phyloP scores from a whole-genome alignment of 2,113 vertebrate genomes.

The Caranx ignobilis region DNA sequence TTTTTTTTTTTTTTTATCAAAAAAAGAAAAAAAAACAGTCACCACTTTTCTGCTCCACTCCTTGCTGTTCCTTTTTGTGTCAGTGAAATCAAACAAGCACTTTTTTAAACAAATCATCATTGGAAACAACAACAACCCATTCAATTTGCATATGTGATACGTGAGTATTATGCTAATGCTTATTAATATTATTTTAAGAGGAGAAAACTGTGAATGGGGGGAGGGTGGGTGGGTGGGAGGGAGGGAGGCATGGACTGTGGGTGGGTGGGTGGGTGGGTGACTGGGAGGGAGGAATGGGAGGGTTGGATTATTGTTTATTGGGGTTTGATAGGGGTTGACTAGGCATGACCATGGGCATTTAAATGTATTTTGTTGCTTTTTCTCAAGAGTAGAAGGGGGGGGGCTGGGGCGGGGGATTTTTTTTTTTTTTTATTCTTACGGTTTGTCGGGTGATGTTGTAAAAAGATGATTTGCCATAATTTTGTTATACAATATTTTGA shows the following conservation, averaged over 20 bases:
- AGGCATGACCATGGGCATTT: slow-evolving; percentile 74
- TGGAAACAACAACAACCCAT: slow-evolving; percentile 78
- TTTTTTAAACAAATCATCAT: slow-evolving; percentile 80
- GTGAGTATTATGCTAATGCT: slow-evolving; percentile 71
- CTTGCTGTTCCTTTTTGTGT: slow-evolving; percentile 74
- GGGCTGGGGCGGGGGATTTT: background rate
- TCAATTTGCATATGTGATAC: slow-evolving; percentile 70
- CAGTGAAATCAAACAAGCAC: slow-evolving; percentile 86
- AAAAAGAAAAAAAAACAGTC: slow-evolving; percentile 11
- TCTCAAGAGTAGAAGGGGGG: slow-evolving; percentile 51
- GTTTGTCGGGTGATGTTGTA: slow-evolving; percentile 76
- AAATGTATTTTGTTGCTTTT: slow-evolving; percentile 70
- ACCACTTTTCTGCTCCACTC: slow-evolving; percentile 62
- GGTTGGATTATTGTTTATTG: slow-evolving; percentile 31
- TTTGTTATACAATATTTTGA: slow-evolving; percentile 81
- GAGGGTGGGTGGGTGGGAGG: slow-evolving; percentile 38
- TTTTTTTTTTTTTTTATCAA: slow-evolving; percentile 1
- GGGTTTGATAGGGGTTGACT: slow-evolving; percentile 57
- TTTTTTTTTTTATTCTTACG: slow-evolving; percentile 37
- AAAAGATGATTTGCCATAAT: slow-evolving; percentile 78
- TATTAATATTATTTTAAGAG: slow-evolving; percentile 78
- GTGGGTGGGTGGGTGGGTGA: slow-evolving; percentile 13
- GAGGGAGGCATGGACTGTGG: slow-evolving; percentile 28
- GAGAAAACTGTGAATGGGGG: slow-evolving; percentile 84
- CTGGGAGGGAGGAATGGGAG: slow-evolving; percentile 8